Evolutionary conservation across 2,113 vertebrate species (phyloP).

Genomic region (Rhegmatorhina hoffmannsi): DNA sequence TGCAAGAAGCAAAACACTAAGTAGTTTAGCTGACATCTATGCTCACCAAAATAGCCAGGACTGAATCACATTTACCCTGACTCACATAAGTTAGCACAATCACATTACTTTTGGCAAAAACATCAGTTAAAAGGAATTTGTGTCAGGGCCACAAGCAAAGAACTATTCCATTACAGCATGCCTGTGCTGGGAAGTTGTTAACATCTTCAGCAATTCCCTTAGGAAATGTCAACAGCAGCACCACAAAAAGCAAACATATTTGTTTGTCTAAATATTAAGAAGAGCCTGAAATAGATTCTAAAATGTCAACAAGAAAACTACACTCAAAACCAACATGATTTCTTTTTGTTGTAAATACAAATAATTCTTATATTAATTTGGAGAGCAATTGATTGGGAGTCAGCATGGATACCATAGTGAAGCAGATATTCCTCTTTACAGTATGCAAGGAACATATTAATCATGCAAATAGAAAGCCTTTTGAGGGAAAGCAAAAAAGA

Average conservation of each 20-base stretch:
- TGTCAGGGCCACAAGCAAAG: conserved; percentile 15
- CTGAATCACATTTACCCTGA: background rate
- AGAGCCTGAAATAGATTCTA: conserved; percentile 4
- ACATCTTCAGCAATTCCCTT: conserved; percentile 8
- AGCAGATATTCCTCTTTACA: background rate
- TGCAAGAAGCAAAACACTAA: conserved; percentile 2
- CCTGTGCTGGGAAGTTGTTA: conserved; percentile 1
- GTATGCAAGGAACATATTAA: background rate
- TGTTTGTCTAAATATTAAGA: conserved; percentile 25
- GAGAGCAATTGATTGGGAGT: background rate
- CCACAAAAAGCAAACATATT: background rate
- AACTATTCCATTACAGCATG: background rate
- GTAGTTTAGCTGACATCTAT: background rate
- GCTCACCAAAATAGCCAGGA: background rate
- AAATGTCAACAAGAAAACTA: conserved; percentile 5
- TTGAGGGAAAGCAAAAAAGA: background rate
- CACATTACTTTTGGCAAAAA: conserved; percentile 14
- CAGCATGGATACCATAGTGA: background rate
- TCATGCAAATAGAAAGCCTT: background rate
- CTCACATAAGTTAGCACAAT: conserved; percentile 27
- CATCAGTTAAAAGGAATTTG: conserved; percentile 10
- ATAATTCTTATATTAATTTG: background rate
- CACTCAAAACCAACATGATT: background rate
- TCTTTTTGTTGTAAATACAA: background rate
- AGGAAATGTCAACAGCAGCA: conserved; percentile 24